A percentile compares a stretch with the other conserved stretches of the same genome.
phyloP scores from a whole-genome alignment of 2,888 invertebrate genomes.

The Tillus elongatus region DNA sequence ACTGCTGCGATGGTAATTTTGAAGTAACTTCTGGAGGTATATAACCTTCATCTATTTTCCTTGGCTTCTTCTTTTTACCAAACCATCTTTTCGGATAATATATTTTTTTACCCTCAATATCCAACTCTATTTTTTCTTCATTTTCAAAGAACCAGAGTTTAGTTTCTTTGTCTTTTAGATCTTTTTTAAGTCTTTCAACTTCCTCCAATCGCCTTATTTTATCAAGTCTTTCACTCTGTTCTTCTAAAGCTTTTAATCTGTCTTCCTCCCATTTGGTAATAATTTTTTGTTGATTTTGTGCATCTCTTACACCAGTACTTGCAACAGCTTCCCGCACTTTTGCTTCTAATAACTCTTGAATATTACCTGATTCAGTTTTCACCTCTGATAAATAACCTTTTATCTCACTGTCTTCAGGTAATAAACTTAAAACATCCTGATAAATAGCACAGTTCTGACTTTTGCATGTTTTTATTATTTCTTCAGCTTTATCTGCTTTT shows the following conservation, averaged over 20 bases:
- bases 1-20: too few species aligned
- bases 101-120: constrained; percentile 54
- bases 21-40: constrained; percentile 61
- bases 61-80: constrained; percentile 45
- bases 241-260: constrained; percentile 50
- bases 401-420: constrained; percentile 33
- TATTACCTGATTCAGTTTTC: constrained; percentile 23
- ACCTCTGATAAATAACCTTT: constrained; percentile 16
- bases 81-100: constrained; percentile 20
- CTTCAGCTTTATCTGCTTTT: constrained; percentile 31
- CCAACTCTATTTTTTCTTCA: constrained; percentile 62
- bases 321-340: constrained; percentile 17
- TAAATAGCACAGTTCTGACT: constrained; percentile 33
- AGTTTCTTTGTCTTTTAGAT: constrained; percentile 52
- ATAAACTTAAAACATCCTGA: constrained; percentile 37
- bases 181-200: constrained; percentile 51
- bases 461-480: constrained; percentile 32
- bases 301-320: constrained; percentile 43
- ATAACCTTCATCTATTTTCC: constrained; percentile 52
- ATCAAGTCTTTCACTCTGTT: constrained; percentile 49
- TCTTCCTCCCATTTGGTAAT: constrained; percentile 52
- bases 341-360: constrained; percentile 44
- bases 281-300: constrained; percentile 50
- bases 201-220: constrained; percentile 43
- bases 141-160: constrained; percentile 75